Evolutionary conservation across 2,888 invertebrate species (phyloP), one percentile per base, ranked within the genome.

Genomic region (Meloe dianella): DNA sequence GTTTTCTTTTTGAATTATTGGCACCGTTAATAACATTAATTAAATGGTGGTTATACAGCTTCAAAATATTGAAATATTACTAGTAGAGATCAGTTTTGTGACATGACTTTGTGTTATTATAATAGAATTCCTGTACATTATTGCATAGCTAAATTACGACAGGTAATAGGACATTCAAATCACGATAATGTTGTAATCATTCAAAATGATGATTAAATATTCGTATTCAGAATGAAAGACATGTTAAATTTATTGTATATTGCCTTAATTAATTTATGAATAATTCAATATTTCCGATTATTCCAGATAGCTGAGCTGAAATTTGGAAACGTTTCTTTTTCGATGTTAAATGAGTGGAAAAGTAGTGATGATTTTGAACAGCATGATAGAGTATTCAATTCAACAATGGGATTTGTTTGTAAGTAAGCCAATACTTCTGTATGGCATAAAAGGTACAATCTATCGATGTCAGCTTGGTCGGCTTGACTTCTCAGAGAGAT

Each of bases 131-230:
- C 22, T 51, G 12, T 22, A 24, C 51, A 51, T 22, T 22, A 51
- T 51, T 22, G 51, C 12, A 24, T 24, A 12, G 14, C 5, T 38
- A 47, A 20, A 20, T 20, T 10, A 5, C 27, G 54, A 27, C 54
- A 54, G 54, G 54, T n/a, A 27, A 54, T 54, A 24, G 14, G 24
- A 24, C 54, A 54, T 14, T 54, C 10, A 54, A 27, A 54, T 54
- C 54, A 54, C 14, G 27, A 54, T 27, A 54, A 22, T 24, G 14
- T 54, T 6, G 54, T 54, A 24, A 54, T 54, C 54, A 54, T 54
- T 14, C 14, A 54, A 54, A 54, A 24, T 54, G 27, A 7, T 54
- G 54, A 54, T 54, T 27, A 54, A 54, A 27, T 54, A 27, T 24
- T 27, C 54, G 27, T 24, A 14, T 24, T 22, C n/a, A 14, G 1